Evolutionary conservation across 2,797 vertebrate genomes (phyloP), one percentile per base, ranked within the genome.

Genomic region (Siniperca scherzeri): DNA sequence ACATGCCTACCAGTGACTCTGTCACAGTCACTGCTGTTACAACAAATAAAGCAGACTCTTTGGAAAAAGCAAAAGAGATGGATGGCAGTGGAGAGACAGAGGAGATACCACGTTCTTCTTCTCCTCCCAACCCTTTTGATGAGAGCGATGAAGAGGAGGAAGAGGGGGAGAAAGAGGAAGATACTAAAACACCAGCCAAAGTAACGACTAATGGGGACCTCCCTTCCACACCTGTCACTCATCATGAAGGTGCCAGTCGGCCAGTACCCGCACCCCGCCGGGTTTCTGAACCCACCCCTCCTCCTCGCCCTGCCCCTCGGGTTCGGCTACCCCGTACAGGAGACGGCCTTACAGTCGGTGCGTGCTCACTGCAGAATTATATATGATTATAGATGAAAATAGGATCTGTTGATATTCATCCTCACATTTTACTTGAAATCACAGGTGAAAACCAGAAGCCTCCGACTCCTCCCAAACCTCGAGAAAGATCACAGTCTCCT

Each of bases 401-500:
- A 56, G 5, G 3, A 74, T 79, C 72, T 66, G n/a, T 48, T 78
- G 17, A 66, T 38, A 7, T 38, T 78, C 10, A 70, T 46, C 1
- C 8, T 88, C 19, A 36, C 65, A 5, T 87, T 86, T 70, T 36
- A 19, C 13, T 70, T 84, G 13, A 57, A 81, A 59, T 72, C 7
- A 0, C 85, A 93, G 95, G 94, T 57, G 96, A 97, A 78, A 71
- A 78, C 61, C 94, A 83, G 56, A 95, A 95, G 75, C 91, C 92
- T 74, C 89, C 85, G 3, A 96, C 96, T 48, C 90, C 97, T 78
- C 98, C 98, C 70, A 98, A 97, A 94, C 97, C 97, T 6, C 95
- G 97, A 88, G 96, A 96, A 77, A 96, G 97, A 78, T 97, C 97
- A 8, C 96, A 92, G 78, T 97, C 97, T 78, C 97, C 97, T 62